Percentiles rank a stretch among this genome's conserved stretches.
These are phyloP conservation scores for Apostichopus californicus DNA, from an alignment of 35 echinoderm and acorn worm species.

Conservation along the genomic window DNA sequence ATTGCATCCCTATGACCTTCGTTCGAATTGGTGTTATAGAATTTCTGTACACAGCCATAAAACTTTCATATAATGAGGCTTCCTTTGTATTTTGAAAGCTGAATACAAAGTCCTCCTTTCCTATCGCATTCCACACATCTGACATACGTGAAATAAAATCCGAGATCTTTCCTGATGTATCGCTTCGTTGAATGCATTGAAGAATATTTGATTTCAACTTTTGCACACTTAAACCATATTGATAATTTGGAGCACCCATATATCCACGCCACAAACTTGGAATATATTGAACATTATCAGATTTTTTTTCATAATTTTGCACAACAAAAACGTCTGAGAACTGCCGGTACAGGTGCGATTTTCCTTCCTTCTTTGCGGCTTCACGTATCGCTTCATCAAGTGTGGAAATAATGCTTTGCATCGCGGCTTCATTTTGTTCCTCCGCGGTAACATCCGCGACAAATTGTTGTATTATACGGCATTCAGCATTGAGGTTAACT, in stretches of 20 bases:
- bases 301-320: neutral
- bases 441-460: constrained; percentile 23
- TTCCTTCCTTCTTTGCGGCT: neutral
- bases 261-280: constrained; percentile 42
- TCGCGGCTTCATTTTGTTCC: constrained; percentile 22
- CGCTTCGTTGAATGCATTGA: neutral
- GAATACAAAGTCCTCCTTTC: constrained; percentile 36
- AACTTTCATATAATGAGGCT: neutral
- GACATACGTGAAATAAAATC: neutral
- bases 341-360: neutral
- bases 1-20: neutral
- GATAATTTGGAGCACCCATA: constrained; percentile 41
- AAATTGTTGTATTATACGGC: constrained; percentile 46
- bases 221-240: constrained; percentile 6
- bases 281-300: constrained; percentile 8
- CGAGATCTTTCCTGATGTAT: neutral
- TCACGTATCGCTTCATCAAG: neutral
- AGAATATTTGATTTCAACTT: neutral
- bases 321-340: constrained; percentile 54
- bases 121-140: constrained; percentile 47
- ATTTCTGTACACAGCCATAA: neutral
- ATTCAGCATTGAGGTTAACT: constrained; percentile 30
- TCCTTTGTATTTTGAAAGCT: constrained; percentile 49
- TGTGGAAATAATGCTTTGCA: constrained; percentile 24
- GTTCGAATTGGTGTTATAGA: neutral